These are phyloP conservation scores for Piscicola geometra DNA, from an alignment of 2,888 invertebrate species.

Conservation along the genomic window DNA sequence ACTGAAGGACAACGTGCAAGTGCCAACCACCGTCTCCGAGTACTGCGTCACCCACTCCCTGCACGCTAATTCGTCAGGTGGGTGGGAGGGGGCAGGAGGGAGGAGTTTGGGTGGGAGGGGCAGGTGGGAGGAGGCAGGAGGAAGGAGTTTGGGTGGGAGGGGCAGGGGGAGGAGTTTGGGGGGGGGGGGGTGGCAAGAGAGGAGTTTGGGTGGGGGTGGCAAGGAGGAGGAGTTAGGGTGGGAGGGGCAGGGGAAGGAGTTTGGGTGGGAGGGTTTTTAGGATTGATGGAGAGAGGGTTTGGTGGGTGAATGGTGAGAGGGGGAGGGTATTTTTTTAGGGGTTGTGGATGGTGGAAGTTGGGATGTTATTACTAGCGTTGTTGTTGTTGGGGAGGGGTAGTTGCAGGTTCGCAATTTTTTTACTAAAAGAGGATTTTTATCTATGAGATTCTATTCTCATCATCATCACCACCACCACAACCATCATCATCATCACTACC, in stretches of 20 bases:
- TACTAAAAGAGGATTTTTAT: background rate
- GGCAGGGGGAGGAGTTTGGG: background rate
- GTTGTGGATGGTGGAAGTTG: no score
- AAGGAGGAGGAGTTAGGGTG: no score
- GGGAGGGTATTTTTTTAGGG: no score
- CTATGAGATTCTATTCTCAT: no score
- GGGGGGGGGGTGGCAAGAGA: background rate
- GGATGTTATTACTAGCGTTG: no score
- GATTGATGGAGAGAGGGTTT: no score
- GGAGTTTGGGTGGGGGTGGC: no score
- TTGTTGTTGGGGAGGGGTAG: no score
- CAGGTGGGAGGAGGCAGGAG: background rate
- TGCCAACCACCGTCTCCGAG: conserved; percentile 94
- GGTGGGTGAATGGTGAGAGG: background rate
- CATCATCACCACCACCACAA: background rate
- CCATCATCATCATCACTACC: conserved; percentile 59
- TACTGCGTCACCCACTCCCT: conserved; percentile 70
- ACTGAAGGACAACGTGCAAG: conserved; percentile 90
- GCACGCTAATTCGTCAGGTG: background rate
- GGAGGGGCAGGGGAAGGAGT: background rate
- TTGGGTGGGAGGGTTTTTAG: background rate
- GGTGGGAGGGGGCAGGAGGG: background rate
- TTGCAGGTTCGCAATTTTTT: no score
- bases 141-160: no score
- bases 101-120: background rate